Conservation (phyloP, 2,797 vertebrate genomes). For the Gallinago solitaria region DNA sequence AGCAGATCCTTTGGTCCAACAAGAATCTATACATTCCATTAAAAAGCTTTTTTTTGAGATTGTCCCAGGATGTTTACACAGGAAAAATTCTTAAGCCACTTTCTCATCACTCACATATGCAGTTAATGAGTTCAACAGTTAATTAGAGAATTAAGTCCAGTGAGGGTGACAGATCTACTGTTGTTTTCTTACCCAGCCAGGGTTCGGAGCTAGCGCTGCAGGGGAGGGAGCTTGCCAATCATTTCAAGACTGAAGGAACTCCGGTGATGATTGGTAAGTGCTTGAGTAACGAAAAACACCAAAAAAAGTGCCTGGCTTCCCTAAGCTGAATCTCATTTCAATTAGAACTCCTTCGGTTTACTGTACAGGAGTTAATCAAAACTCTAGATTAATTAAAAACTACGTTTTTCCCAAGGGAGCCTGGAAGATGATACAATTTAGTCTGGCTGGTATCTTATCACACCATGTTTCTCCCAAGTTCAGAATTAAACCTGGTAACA, state of each 20-base stretch:
- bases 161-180: neutral
- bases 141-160: neutral
- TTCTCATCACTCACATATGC: neutral
- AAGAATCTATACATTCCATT: neutral
- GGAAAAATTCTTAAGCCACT: neutral
- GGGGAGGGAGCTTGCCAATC: constrained; percentile 91
- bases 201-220: constrained; percentile 89
- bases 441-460: neutral
- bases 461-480: neutral
- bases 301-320: neutral
- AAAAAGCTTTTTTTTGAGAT: neutral
- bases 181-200: constrained; percentile 78
- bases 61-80: neutral
- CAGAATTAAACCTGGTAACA: neutral
- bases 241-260: constrained; percentile 91
- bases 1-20: neutral
- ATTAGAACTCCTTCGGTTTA: neutral
- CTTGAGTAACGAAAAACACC: neutral
- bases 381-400: neutral
- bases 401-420: neutral
- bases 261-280: constrained; percentile 95
- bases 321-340: neutral
- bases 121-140: neutral
- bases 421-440: neutral
- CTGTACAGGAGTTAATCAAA: neutral